A percentile compares a stretch with the other conserved stretches of the same genome.
Conservation (phyloP, 2,113 vertebrate species). For the Onychorhynchus coronatus region DNA sequence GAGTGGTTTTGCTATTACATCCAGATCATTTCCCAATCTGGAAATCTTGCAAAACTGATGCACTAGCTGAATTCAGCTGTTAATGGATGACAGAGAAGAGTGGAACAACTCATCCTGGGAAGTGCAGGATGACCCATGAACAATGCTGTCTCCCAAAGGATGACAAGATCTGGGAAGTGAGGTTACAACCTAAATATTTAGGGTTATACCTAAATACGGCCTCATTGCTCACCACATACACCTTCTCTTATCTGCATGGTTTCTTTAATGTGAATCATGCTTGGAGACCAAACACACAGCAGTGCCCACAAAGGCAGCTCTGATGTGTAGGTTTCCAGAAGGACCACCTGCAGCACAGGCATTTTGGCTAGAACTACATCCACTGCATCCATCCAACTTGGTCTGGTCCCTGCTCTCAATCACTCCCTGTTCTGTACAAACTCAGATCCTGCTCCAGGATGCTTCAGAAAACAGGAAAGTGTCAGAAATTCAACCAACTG, state of each 20-base stretch:
- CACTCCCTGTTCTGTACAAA: neutral
- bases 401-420: neutral
- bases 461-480: neutral
- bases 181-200: too few relatives aligned
- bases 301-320: neutral
- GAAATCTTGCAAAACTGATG: neutral
- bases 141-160: neutral
- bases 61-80: neutral
- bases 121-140: neutral
- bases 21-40: neutral
- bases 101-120: neutral
- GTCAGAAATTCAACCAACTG: neutral
- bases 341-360: neutral
- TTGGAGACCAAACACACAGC: neutral
- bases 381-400: neutral
- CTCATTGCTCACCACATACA: accelerated
- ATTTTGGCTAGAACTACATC: too few relatives aligned
- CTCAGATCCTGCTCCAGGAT: neutral
- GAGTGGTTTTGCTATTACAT: neutral
- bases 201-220: neutral
- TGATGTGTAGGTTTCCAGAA: neutral
- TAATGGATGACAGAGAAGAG: neutral
- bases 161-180: neutral
- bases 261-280: neutral
- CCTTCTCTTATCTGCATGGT: neutral